Percentiles rank a stretch among this genome's conserved stretches.
Evolutionary conservation across 2,797 vertebrate species (phyloP).

Genomic region (Helarctos malayanus): DNA sequence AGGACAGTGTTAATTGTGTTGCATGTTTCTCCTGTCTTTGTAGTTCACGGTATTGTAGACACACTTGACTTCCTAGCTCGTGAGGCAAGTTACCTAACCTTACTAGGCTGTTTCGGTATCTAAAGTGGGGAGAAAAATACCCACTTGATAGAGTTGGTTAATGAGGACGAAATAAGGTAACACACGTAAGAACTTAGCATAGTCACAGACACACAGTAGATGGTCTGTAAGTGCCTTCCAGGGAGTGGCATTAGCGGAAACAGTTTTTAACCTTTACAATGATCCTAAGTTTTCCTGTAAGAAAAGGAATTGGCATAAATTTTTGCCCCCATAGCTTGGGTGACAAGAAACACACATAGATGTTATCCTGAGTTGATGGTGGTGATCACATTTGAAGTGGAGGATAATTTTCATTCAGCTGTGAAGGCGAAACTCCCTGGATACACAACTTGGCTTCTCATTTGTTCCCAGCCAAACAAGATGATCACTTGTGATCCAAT

Average conservation of each 20-base stretch:
- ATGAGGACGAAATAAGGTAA: background rate
- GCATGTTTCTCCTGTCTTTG: background rate
- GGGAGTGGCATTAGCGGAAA: background rate
- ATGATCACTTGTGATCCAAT: background rate
- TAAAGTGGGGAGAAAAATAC: conserved; percentile 27
- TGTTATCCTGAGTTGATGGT: conserved; percentile 8
- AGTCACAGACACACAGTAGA: background rate
- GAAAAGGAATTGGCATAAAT: conserved; percentile 23
- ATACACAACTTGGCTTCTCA: background rate
- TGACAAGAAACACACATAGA: background rate
- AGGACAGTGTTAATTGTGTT: background rate
- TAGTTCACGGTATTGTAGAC: background rate
- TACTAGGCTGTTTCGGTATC: background rate
- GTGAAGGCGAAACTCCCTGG: background rate
- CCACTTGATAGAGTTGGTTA: background rate
- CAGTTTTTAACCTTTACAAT: conserved; percentile 13
- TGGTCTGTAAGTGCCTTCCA: background rate
- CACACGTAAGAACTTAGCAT: background rate
- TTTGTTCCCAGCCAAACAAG: conserved; percentile 47
- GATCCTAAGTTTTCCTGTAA: conserved; percentile 47
- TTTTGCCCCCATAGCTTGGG: background rate
- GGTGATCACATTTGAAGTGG: conserved; percentile 41
- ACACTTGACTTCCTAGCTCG: background rate
- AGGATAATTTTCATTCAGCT: conserved; percentile 42
- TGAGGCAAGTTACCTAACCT: background rate